Percentiles rank a stretch among this genome's conserved stretches.
phyloP scores from a whole-genome alignment of 2,797 vertebrate genomes.

The Apogon talboti region DNA sequence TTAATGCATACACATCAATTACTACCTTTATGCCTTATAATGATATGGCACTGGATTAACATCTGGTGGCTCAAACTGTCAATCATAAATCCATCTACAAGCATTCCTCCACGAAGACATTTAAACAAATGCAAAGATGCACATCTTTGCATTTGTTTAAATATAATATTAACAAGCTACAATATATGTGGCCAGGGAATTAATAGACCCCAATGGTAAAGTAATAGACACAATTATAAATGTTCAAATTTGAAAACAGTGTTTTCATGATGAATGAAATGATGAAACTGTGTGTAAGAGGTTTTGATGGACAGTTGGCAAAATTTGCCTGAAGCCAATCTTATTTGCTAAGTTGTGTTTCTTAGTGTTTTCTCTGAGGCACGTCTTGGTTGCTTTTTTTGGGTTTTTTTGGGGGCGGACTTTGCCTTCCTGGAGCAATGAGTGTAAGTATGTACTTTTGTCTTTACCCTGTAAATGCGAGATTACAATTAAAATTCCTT shows the following conservation, averaged over 20 bases:
- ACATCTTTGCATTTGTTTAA: too few species aligned
- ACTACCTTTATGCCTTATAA: background rate
- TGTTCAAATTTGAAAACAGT: constrained; percentile 18
- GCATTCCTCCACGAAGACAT: background rate
- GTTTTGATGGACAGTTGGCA: constrained; percentile 30
- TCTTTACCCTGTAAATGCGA: too few species aligned
- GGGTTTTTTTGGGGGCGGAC: too few species aligned
- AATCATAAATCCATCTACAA: background rate
- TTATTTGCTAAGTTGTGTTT: constrained; percentile 16
- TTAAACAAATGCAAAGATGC: background rate
- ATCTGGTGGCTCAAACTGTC: background rate
- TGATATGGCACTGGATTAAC: background rate
- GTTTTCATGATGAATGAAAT: constrained; percentile 28
- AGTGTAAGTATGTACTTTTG: too few species aligned
- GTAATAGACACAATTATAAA: constrained; percentile 8
- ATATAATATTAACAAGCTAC: background rate
- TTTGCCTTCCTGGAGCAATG: too few species aligned
- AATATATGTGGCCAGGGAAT: constrained; percentile 2
- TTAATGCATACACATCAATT: background rate
- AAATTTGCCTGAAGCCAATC: constrained; percentile 35
- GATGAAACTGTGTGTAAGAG: constrained; percentile 54
- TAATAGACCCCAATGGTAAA: constrained; percentile 1
- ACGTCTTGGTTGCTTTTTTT: too few species aligned
- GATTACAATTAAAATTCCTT: too few species aligned
- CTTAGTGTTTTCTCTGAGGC: constrained; percentile 41